Conservation (phyloP, 1,140 invertebrate genomes). For the Euura lappo region DNA sequence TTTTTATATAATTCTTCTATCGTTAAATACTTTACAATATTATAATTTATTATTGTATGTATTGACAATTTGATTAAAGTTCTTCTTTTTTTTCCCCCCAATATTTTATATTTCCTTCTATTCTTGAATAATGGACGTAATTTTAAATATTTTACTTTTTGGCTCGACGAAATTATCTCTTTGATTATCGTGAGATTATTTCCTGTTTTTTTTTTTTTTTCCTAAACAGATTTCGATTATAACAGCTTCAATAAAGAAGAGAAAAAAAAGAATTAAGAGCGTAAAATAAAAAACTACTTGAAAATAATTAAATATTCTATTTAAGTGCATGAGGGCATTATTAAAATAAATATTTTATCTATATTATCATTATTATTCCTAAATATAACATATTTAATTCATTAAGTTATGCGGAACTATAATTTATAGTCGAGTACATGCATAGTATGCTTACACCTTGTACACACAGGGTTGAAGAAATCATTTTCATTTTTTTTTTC, state of each 20-base stretch:
- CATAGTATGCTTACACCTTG: not conserved
- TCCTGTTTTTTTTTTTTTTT: not conserved
- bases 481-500: conserved; percentile 10
- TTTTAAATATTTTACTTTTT: not conserved
- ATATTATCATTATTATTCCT: conserved; percentile 41
- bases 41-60: too few relatives aligned
- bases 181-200: too few relatives aligned
- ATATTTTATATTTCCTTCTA: not conserved
- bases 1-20: too few relatives aligned
- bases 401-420: not conserved
- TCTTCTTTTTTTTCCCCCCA: not conserved
- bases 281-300: too few relatives aligned
- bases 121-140: conserved; percentile 1
- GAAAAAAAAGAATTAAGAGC: not conserved
- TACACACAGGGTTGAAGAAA: conserved; percentile 5
- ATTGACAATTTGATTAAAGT: not conserved
- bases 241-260: not conserved
- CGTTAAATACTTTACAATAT: too few relatives aligned
- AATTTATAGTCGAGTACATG: not conserved
- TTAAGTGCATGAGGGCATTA: conserved; percentile 42
- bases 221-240: not conserved
- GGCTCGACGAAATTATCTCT: not conserved
- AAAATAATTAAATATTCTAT: conserved; percentile 28
- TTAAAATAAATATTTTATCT: conserved; percentile 58
- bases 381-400: not conserved